Conservation (phyloP, 2,113 vertebrate species). For the Petaurus breviceps region DNA sequence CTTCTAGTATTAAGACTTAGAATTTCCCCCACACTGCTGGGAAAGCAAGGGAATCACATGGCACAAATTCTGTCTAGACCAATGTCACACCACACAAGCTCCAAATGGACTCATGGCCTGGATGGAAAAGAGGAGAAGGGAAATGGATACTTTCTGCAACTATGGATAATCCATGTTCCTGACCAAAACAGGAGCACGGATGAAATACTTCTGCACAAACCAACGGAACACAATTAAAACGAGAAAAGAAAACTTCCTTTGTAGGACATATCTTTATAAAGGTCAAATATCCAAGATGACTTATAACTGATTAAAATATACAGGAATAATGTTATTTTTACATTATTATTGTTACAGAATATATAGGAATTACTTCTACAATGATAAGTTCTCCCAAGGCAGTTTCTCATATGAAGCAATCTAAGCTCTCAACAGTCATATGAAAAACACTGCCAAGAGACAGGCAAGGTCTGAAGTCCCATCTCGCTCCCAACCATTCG, state of each 20-base stretch:
- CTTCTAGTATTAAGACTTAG: not conserved
- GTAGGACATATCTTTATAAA: not conserved
- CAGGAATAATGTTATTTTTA: not conserved
- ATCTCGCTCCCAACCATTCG: not conserved
- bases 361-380: not conserved
- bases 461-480: not conserved
- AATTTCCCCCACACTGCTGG: not conserved
- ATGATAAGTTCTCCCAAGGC: not conserved
- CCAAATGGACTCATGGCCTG: not conserved
- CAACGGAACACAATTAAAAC: not conserved
- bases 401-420: not conserved
- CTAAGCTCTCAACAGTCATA: too few relatives aligned
- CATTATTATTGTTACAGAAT: not conserved
- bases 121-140: not conserved
- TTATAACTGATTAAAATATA: not conserved
- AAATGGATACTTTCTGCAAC: not conserved
- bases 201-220: not conserved
- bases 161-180: not conserved
- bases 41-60: not conserved
- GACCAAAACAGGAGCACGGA: not conserved
- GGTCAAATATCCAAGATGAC: not conserved
- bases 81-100: not conserved
- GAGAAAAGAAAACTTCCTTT: not conserved
- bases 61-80: not conserved
- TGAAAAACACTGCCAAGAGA: not conserved